Evolutionary conservation across 2,113 vertebrate species (phyloP).

Genomic region (Dendropsophus ebraccatus): DNA sequence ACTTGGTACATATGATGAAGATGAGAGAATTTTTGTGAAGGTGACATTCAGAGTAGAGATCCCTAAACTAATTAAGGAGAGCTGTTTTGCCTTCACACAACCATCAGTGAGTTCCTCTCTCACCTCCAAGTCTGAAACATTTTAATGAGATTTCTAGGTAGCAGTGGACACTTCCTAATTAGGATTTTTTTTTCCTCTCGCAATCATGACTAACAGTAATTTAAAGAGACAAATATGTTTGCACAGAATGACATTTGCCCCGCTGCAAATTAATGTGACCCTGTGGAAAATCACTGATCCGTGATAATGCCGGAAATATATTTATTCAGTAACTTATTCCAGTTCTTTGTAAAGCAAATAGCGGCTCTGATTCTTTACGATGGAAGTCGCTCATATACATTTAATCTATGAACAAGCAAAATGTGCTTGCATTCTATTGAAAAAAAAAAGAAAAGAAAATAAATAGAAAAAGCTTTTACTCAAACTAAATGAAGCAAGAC

Average conservation of each 20-base stretch:
- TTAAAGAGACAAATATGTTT: slow-evolving; percentile 45
- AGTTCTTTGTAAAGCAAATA: slow-evolving; percentile 32
- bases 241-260: slow-evolving; percentile 29
- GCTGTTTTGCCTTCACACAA: slow-evolving; percentile 11
- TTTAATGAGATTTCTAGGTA: slow-evolving; percentile 55
- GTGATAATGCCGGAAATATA: slow-evolving; percentile 15
- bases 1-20: slow-evolving; percentile 23
- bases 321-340: slow-evolving; percentile 7
- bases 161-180: slow-evolving; percentile 52
- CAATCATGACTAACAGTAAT: slow-evolving; percentile 38
- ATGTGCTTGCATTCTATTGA: not conserved
- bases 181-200: slow-evolving; percentile 38
- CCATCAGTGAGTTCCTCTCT: slow-evolving; percentile 16
- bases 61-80: slow-evolving; percentile 42
- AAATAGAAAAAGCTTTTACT: too few species aligned
- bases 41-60: slow-evolving; percentile 54
- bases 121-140: slow-evolving; percentile 41
- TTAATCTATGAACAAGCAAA: not conserved
- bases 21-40: slow-evolving; percentile 31
- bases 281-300: slow-evolving; percentile 35
- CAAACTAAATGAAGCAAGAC: too few species aligned
- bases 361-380: not conserved
- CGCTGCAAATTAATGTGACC: slow-evolving; percentile 11
- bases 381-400: not conserved
- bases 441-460: too few species aligned